These are phyloP conservation scores for Telmatherina bonti DNA, from an alignment of 2,797 vertebrate species.

Conservation along the genomic window DNA sequence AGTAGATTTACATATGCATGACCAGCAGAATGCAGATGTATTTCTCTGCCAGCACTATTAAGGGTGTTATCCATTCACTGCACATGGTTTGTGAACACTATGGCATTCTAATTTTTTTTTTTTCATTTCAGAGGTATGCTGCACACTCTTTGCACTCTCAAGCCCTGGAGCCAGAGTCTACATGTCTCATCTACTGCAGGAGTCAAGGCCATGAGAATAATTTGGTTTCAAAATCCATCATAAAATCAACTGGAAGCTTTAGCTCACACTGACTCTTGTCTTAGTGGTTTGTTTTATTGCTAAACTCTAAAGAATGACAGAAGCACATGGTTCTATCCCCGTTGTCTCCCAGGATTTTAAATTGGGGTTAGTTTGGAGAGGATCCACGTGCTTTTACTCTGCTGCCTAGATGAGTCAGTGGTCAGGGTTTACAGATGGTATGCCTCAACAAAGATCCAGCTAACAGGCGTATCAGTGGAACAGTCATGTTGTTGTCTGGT, in stretches of 20 bases:
- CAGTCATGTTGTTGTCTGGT: conserved; percentile 2
- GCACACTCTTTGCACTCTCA: conserved; percentile 45
- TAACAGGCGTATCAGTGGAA: conserved; percentile 39
- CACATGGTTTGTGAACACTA: conserved; percentile 63
- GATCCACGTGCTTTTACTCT: conserved; percentile 3
- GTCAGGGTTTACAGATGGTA: conserved; percentile 36
- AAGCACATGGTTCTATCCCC: conserved; percentile 17
- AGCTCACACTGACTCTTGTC: conserved; percentile 45
- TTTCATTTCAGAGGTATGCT: conserved; percentile 62
- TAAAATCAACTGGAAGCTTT: conserved; percentile 52
- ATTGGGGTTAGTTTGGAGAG: conserved; percentile 14
- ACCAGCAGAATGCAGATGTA: conserved; percentile 74
- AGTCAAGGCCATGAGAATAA: conserved; percentile 47
- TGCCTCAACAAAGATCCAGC: conserved; percentile 27
- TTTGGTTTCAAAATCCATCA: conserved; percentile 66
- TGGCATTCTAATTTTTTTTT: conserved; percentile 73
- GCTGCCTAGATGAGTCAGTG: conserved; percentile 23
- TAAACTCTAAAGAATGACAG: conserved; percentile 18
- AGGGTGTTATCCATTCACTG: conserved; percentile 71
- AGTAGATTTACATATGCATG: conserved; percentile 72
- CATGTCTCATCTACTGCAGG: conserved; percentile 60
- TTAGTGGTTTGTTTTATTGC: conserved; percentile 23
- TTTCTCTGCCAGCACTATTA: conserved; percentile 70
- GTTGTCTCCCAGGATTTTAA: conserved; percentile 21
- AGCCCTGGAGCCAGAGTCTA: conserved; percentile 56